Evolutionary conservation across 2,888 invertebrate genomes (phyloP), one percentile per base, ranked within the genome.

Genomic region (Agriotes lineatus): DNA sequence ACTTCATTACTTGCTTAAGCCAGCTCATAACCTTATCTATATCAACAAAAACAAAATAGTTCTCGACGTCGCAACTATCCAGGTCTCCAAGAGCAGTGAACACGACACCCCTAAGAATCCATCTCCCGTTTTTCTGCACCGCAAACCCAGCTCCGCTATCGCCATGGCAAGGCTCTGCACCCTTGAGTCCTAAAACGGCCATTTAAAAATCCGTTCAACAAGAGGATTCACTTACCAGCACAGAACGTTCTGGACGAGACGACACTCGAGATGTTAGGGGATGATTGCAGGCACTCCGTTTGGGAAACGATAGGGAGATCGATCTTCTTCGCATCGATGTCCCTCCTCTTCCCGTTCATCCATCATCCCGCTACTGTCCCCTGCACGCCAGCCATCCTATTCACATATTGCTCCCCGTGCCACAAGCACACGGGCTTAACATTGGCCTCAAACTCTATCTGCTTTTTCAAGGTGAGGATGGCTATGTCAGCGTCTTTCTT

Each of bases 351-450:
- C 0, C 86, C 86, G 48, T 85, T 87, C 4, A 82, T 82, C 10
- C 89, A 89, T 89, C 90, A 90, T 5, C 89, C 90, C 0, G 88
- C 86, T 2, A 89, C 87, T 81, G 84, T 82, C 10, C 88, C 89
- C n/a, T 70, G 76, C 59, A 82, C 81, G 0, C 0, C 87, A 0
- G 75, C 67, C 2, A 78, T 63, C 1, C 18, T 6, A 2, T 77
- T 81, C 9, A 88, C 80, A 0, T 85, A 84, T 0, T 79, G 75
- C 56, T 83, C 78, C 20, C 86, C 87, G 0, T 86, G 86, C 90
- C 90, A 90, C 12, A 90, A 82, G 74, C 91, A 90, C 7, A 89
- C 86, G 0, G 90, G 89, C 19, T 87, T 82, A 50, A 90, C 88
- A 77, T 84, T 87, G 67, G 86, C 86, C 0, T 86, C 85, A 78